These are phyloP conservation scores for Trichopria drosophilae DNA, from an alignment of 2,888 invertebrate genomes.

Conservation along the genomic window DNA sequence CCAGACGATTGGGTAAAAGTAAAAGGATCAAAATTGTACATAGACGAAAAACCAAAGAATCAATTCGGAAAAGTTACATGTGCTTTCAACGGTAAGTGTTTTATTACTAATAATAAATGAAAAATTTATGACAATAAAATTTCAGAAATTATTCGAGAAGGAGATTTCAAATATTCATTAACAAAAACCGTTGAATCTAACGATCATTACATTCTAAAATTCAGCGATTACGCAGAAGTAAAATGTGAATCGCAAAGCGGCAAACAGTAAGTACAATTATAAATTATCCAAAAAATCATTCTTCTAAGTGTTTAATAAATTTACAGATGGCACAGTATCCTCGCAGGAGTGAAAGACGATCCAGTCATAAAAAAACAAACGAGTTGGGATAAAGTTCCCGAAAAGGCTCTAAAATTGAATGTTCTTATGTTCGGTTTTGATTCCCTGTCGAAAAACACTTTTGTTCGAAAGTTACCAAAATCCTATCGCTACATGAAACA, in stretches of 20 bases:
- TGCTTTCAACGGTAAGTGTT: conserved; percentile 46
- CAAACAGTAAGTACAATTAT: conserved; percentile 52
- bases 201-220: conserved; percentile 65
- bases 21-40: conserved; percentile 60
- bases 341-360: conserved; percentile 66
- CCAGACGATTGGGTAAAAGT: conserved; percentile 76
- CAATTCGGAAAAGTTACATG: conserved; percentile 56
- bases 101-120: background rate
- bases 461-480: conserved; percentile 76
- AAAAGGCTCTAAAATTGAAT: conserved; percentile 63
- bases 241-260: conserved; percentile 63
- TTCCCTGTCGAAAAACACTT: conserved; percentile 82
- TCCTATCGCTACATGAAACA: conserved; percentile 71
- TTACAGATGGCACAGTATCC: conserved; percentile 67
- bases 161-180: conserved; percentile 65
- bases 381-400: conserved; percentile 61
- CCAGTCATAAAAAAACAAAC: conserved; percentile 56
- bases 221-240: conserved; percentile 74
- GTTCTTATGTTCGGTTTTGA: conserved; percentile 87
- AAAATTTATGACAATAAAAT: conserved; percentile 53
- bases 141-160: conserved; percentile 71
- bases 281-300: background rate
- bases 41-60: conserved; percentile 60
- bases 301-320: conserved; percentile 6
- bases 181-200: conserved; percentile 62